Evolutionary conservation across 92 coral and sea anemone species (phyloP), one percentile per base, ranked within the genome.

Genomic region (Epizoanthus fatuus): DNA sequence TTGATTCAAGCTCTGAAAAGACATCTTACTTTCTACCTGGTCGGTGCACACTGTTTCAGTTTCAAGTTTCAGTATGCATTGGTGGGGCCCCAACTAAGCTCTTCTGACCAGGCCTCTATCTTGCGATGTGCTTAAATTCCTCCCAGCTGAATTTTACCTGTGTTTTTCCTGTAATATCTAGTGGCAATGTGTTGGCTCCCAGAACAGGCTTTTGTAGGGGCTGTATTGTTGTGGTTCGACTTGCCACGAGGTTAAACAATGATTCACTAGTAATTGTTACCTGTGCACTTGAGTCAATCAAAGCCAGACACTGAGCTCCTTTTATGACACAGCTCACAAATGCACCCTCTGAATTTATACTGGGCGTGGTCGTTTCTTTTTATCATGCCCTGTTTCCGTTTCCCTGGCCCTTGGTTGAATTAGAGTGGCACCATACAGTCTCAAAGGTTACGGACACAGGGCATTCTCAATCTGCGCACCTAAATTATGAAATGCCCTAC

Each of bases 201-300:
- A 62, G 84, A n/a, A 62, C 84, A 79, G 54, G 84, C 72, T 60
- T 79, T 54, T 20, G 19, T 44, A 22, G 72, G 72, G 58, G 72
- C 25, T 58, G 29, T n/a, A 79, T 51, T 32, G 49, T 58, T 7
- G 67, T 22, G 39, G 70, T 10, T 8, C 6, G 19, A 22, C 4
- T 13, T 17, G 3, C 66, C 59, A 22, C 38, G 49, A n/a, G 8
- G 37, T 8, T 38, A 22, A 57, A 39, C 1, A 79, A 3, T 51
- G 16, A 63, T 2, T 79, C 84, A 60, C 72, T 63, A 12, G 38
- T 58, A 22, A 22, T 22, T 0, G 84, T 79, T 38, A 70, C 84
- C 59, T 79, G 67, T 58, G 83, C 83, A 7, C 83, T 68, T 2
- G 75, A 62, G 75, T 66, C 75, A 57, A 81, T 39, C 17, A 81